A percentile compares a stretch with the other conserved stretches of the same genome.
Evolutionary conservation across 2,888 invertebrate species (phyloP).

Genomic region (Apodemia hepburni): DNA sequence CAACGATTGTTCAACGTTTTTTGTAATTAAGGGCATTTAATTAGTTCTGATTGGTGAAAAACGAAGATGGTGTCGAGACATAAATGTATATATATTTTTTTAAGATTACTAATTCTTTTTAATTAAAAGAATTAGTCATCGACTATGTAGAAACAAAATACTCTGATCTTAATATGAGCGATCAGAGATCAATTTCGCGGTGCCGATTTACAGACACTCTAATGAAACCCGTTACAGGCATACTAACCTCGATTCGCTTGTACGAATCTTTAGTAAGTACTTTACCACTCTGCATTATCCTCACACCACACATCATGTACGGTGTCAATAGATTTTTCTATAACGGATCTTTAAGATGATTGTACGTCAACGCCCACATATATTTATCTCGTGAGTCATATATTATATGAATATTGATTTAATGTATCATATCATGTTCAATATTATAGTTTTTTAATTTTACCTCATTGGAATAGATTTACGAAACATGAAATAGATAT

Average conservation of each 20-base stretch:
- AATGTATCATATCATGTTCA: conserved; percentile 9
- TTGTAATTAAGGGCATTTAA: no score
- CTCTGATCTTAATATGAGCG: neutral
- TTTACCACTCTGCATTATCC: conserved; percentile 30
- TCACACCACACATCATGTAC: conserved; percentile 20
- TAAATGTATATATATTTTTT: neutral
- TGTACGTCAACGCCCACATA: conserved; percentile 14
- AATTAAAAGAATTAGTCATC: neutral
- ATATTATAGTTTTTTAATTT: no score
- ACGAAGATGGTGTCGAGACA: no score
- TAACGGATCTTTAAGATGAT: conserved; percentile 27
- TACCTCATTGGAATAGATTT: neutral
- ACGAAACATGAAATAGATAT: neutral
- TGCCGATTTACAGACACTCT: conserved; percentile 44
- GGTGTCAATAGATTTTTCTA: conserved; percentile 30
- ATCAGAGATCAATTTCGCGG: conserved; percentile 25
- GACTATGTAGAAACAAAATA: neutral
- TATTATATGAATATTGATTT: neutral
- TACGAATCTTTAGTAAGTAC: conserved; percentile 37
- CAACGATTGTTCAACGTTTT: no score
- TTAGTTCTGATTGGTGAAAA: no score
- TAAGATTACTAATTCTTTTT: neutral
- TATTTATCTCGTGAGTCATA: conserved; percentile 17
- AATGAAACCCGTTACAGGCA: conserved; percentile 58
- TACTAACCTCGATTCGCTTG: conserved; percentile 63